Percentiles rank a stretch among this genome's conserved stretches.
These are phyloP conservation scores for Dolomedes plantarius DNA, from an alignment of 2,888 invertebrate species.

Conservation along the genomic window DNA sequence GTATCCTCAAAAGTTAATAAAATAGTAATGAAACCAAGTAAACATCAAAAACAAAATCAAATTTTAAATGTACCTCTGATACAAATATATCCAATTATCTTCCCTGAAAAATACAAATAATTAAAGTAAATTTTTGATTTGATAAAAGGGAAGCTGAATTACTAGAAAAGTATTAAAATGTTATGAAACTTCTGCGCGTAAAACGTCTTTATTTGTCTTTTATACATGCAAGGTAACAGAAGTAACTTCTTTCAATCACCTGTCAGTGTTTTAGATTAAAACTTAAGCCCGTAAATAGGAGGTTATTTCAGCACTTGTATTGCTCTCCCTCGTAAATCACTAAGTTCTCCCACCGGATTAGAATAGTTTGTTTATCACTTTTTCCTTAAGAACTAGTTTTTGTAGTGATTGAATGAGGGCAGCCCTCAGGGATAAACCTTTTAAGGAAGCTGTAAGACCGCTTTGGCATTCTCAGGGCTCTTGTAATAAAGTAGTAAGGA, in stretches of 20 bases:
- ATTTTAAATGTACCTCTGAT: no score
- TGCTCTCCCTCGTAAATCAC: constrained; percentile 4
- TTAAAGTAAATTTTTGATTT: no score
- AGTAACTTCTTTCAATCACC: neutral
- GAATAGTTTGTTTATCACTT: neutral
- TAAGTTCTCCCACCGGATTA: neutral
- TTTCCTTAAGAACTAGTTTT: neutral
- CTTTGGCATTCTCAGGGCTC: neutral
- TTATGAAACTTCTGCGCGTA: no score
- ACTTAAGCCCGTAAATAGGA: neutral
- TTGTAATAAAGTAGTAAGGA: neutral
- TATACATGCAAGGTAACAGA: neutral
- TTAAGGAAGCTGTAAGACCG: neutral
- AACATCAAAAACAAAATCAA: no score
- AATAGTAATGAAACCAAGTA: no score
- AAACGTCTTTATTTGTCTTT: no score
- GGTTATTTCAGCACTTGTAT: neutral
- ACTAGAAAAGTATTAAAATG: no score
- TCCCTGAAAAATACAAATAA: no score
- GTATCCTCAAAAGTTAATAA: no score
- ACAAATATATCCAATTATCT: no score
- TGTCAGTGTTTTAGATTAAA: no score
- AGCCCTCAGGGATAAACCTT: neutral
- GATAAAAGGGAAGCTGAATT: no score
- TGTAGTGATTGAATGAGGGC: constrained; percentile 6